Conservation (phyloP, 2,113 vertebrate species). For the Pao palembangensis region DNA sequence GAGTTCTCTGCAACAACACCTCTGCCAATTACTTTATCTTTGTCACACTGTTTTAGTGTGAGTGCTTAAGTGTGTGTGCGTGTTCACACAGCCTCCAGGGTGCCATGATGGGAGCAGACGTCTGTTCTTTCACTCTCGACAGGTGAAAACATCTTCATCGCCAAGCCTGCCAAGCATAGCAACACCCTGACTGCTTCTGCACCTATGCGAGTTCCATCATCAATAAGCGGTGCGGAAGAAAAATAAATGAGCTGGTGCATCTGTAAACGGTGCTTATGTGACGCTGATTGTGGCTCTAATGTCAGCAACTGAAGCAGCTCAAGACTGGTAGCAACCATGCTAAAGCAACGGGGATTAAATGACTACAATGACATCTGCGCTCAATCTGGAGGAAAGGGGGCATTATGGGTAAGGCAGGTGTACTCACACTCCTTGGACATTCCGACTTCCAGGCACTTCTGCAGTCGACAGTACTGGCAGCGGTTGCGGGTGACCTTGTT, state of each 20-base stretch:
- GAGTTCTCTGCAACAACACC: conserved; percentile 57
- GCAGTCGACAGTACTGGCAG: conserved; percentile 98
- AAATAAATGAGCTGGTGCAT: background rate
- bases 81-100: conserved; percentile 56
- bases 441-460: conserved; percentile 98
- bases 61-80: conserved; percentile 28
- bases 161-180: conserved; percentile 58
- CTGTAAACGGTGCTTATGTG: background rate
- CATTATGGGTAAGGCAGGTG: conserved; percentile 11
- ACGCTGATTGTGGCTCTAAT: conserved; percentile 10
- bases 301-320: conserved; percentile 25
- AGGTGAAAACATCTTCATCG: conserved; percentile 73
- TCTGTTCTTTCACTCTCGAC: conserved; percentile 70
- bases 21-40: conserved; percentile 74
- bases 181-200: conserved; percentile 58
- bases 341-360: conserved; percentile 28
- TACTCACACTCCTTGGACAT: conserved; percentile 99
- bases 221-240: too few relatives aligned
- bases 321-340: conserved; percentile 20
- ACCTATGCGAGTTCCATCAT: conserved; percentile 16
- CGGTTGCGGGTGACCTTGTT: conserved; percentile 99
- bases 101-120: conserved; percentile 64
- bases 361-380: conserved; percentile 16
- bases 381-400: conserved; percentile 1
- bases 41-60: conserved; percentile 41